Evolutionary conservation across 2,113 vertebrate species (phyloP).

Genomic region (Cnemophilus loriae): DNA sequence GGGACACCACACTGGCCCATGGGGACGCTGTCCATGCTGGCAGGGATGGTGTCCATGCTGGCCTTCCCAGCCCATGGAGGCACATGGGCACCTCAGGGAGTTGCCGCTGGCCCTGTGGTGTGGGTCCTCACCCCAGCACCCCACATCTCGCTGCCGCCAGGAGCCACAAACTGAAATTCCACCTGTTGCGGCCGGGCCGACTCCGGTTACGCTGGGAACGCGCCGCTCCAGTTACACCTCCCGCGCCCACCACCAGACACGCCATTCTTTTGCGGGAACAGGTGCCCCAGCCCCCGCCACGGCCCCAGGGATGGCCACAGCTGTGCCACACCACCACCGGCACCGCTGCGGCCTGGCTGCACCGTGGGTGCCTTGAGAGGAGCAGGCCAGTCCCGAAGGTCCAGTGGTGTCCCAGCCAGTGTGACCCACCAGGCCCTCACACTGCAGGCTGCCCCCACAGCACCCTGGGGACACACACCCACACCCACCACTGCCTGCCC

Average conservation of each 20-base stretch:
- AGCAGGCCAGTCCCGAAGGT: neutral
- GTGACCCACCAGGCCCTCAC: neutral
- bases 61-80: accelerated
- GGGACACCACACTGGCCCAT: accelerated
- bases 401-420: accelerated
- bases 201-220: conserved; percentile 58
- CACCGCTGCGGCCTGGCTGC: neutral
- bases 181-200: conserved; percentile 32
- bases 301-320: neutral
- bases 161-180: conserved; percentile 62
- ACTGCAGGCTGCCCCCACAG: accelerated
- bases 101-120: accelerated
- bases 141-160: neutral
- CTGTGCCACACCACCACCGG: neutral
- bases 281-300: conserved; percentile 21
- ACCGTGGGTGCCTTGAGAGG: neutral
- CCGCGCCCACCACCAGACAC: neutral
- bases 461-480: neutral
- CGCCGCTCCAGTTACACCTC: conserved; percentile 44
- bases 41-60: accelerated
- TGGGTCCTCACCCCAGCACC: neutral
- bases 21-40: accelerated
- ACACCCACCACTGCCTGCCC: neutral
- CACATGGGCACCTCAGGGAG: neutral
- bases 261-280: conserved; percentile 54